These are phyloP conservation scores for Lacanobia wlatinum DNA, from an alignment of 2,888 invertebrate genomes.

Conservation along the genomic window DNA sequence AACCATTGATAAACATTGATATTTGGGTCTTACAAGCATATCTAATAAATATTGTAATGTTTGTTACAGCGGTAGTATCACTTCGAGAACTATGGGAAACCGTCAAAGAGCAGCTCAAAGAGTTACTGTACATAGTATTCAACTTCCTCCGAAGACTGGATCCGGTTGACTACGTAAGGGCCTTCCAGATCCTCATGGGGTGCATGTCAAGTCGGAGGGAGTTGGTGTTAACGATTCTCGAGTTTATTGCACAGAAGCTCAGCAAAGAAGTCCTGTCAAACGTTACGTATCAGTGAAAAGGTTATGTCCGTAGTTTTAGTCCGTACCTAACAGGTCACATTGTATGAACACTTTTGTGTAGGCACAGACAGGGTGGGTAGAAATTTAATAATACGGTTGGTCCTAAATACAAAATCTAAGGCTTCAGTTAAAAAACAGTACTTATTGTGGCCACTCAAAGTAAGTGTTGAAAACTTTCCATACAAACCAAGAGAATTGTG, in stretches of 20 bases:
- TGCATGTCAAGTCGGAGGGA: constrained; percentile 75
- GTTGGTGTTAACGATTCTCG: constrained; percentile 79
- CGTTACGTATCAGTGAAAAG: constrained; percentile 55
- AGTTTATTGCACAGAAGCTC: constrained; percentile 80
- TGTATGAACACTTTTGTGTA: not conserved
- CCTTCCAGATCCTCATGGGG: constrained; percentile 78
- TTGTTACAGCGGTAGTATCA: constrained; percentile 76
- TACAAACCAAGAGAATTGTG: no score
- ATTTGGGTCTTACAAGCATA: not conserved
- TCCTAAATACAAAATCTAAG: not conserved
- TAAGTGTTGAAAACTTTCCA: no score
- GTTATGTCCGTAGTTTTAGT: not conserved
- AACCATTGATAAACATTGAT: not conserved
- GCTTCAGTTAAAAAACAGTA: no score
- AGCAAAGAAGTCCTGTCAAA: constrained; percentile 78
- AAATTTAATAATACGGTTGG: not conserved
- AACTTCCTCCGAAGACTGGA: constrained; percentile 80
- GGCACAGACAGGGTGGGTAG: not conserved
- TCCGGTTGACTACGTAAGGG: constrained; percentile 75
- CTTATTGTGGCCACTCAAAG: not conserved
- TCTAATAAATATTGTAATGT: not conserved
- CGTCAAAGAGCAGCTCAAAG: constrained; percentile 77
- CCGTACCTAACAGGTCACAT: not conserved
- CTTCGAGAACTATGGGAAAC: constrained; percentile 81
- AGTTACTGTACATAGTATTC: constrained; percentile 80